Evolutionary conservation across 1,140 invertebrate species (phyloP), one percentile per base, ranked within the genome.

Genomic region (Eciton burchellii): DNA sequence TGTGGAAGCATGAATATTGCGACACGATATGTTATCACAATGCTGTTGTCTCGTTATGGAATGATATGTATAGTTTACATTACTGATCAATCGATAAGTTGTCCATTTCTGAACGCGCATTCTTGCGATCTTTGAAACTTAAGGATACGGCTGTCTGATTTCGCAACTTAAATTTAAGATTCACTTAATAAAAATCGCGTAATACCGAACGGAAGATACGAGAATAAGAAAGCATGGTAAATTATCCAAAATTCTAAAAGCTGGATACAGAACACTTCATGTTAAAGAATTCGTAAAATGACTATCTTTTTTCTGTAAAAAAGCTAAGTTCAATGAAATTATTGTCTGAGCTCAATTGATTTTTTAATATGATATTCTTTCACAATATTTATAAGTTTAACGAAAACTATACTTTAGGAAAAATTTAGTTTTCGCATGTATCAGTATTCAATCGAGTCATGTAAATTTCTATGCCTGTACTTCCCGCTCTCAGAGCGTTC

Each of bases 401-500:
- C 49, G 41, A 19, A n/a, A 41, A 47, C 8, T 21, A 1, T 6
- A 29, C 19, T 41, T 21, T 41, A 12, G 9, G 0, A 54, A 0
- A 54, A 73, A 63, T 88, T 87, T 84, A 86, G 76, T 71, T 84
- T 54, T 81, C 29, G 49, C 16, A 11, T 35, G 5, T 1, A 56
- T 79, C 83, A 57, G 89, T 87, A 60, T 72, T 92, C 68, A 92
- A 72, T 73, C 91, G 91, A 24, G 71, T 73, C 57, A 95, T 89
- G 90, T 93, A 92, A 54, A 95, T 91, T 89, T 96, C 94, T 95
- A 97, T 96, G 1, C 94, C 94, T 49, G 94, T 92, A 89, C 94
- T 95, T 21, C 96, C 96, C n/a, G 97, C 96, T 90, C 96, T 95
- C 5, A 97, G 93, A 68, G 96, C 96, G 94, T 97, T 97, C 84